phyloP scores from a whole-genome alignment of 2,888 invertebrate species.

The Aphodius granarius region DNA sequence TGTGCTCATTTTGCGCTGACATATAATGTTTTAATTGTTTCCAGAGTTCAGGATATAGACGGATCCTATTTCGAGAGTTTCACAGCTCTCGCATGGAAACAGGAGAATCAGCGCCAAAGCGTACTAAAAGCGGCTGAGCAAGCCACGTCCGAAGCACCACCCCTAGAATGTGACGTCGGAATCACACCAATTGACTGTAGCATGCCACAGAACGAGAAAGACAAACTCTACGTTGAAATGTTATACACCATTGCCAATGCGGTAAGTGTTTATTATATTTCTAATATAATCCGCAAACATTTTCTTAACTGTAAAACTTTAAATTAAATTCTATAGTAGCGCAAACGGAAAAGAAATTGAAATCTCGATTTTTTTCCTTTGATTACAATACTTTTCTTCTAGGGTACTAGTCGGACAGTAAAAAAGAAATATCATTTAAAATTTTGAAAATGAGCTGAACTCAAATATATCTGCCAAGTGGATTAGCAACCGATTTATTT shows the following conservation, averaged over 20 bases:
- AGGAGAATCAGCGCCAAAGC: constrained; percentile 83
- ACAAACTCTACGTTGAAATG: constrained; percentile 85
- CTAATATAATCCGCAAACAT: too few species aligned
- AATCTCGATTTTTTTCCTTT: too few species aligned
- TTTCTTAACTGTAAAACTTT: too few species aligned
- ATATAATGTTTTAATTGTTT: neutral
- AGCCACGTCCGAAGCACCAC: constrained; percentile 65
- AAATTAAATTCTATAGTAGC: too few species aligned
- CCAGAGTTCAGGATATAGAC: constrained; percentile 91
- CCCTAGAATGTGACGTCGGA: constrained; percentile 47
- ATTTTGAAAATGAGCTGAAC: too few species aligned
- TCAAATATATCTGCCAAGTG: too few species aligned
- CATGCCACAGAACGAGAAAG: constrained; percentile 57
- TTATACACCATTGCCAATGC: constrained; percentile 96
- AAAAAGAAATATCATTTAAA: too few species aligned
- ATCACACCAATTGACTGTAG: constrained; percentile 51
- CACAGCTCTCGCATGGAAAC: constrained; percentile 89
- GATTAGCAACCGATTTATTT: too few species aligned
- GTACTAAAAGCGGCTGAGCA: constrained; percentile 72
- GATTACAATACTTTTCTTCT: too few species aligned
- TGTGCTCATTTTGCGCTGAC: neutral
- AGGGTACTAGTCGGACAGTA: too few species aligned
- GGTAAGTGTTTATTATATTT: constrained; percentile 57
- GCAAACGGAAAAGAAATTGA: too few species aligned
- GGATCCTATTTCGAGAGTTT: constrained; percentile 94